Percentiles rank a stretch among this genome's conserved stretches.
Evolutionary conservation across 2,113 vertebrate species (phyloP).

Genomic region (Tychaedon coryphoeus): DNA sequence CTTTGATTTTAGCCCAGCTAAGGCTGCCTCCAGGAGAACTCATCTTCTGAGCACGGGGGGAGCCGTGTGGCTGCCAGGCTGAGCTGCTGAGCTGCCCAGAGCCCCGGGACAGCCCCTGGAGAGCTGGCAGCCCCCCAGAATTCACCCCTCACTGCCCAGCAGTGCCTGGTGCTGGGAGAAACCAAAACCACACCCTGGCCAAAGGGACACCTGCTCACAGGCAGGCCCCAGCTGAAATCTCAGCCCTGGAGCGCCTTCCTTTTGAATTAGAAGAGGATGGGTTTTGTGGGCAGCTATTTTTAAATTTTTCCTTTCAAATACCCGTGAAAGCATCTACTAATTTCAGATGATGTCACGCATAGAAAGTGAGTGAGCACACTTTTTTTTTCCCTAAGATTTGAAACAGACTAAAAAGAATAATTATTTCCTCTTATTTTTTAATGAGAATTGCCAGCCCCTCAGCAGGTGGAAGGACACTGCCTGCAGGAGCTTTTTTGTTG

Average conservation of each 20-base stretch:
- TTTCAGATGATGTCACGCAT: not conserved
- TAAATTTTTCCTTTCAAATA: not conserved
- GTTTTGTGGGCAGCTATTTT: not conserved
- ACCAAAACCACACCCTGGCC: not conserved
- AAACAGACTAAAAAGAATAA: constrained; percentile 23
- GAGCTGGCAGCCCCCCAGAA: not conserved
- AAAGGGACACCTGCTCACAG: not conserved
- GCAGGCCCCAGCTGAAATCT: not conserved
- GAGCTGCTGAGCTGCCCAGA: not conserved
- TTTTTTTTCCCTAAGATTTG: not conserved
- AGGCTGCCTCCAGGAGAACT: not conserved
- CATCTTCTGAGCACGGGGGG: not conserved
- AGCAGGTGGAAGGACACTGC: constrained; percentile 65
- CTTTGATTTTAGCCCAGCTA: not conserved
- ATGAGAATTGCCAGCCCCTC: constrained; percentile 49
- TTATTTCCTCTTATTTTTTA: constrained; percentile 54
- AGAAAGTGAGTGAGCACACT: not conserved
- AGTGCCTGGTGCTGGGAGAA: not conserved
- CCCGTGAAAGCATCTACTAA: not conserved
- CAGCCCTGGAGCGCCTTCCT: not conserved
- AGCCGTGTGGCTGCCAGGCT: not conserved
- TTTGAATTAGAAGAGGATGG: not conserved
- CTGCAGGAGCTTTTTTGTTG: constrained; percentile 63
- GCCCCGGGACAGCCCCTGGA: not conserved
- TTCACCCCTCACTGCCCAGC: not conserved